These are phyloP conservation scores for Oceanodroma tethys DNA, from an alignment of 2,113 vertebrate genomes.

Conservation along the genomic window DNA sequence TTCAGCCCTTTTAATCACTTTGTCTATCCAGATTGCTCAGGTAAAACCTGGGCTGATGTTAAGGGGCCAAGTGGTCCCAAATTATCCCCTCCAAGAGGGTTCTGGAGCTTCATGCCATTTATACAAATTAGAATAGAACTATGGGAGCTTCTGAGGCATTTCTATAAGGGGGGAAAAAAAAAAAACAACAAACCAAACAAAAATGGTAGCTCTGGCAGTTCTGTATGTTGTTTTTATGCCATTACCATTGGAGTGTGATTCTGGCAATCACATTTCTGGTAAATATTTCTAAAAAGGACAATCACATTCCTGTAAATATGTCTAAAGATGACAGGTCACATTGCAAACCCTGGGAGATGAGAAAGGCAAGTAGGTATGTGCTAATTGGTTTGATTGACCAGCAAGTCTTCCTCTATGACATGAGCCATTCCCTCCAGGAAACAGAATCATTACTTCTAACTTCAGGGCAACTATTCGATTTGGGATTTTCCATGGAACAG, in stretches of 20 bases:
- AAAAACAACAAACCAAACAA: not conserved
- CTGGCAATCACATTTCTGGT: not conserved
- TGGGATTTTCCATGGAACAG: not conserved
- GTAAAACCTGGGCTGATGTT: not conserved
- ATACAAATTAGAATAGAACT: not conserved
- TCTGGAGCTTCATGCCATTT: not conserved
- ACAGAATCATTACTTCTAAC: not conserved
- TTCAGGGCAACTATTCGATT: not conserved
- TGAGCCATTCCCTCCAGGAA: rapidly evolving
- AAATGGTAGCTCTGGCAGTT: not conserved
- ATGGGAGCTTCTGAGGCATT: not conserved
- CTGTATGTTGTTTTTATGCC: not conserved
- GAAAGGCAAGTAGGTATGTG: not conserved
- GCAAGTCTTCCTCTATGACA: not conserved
- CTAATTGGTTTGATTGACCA: not conserved
- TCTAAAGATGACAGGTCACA: not conserved
- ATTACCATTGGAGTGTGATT: not conserved
- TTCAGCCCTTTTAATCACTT: not conserved
- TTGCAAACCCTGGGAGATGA: not conserved
- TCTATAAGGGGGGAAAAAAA: not conserved
- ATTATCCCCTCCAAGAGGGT: not conserved
- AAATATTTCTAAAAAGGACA: not conserved
- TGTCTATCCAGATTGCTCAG: not conserved
- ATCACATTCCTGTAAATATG: not conserved
- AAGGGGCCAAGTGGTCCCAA: not conserved